Percentiles rank a stretch among this genome's conserved stretches.
Evolutionary conservation across 1,140 invertebrate species (phyloP).

Genomic region (Sesamia nonagrioides): DNA sequence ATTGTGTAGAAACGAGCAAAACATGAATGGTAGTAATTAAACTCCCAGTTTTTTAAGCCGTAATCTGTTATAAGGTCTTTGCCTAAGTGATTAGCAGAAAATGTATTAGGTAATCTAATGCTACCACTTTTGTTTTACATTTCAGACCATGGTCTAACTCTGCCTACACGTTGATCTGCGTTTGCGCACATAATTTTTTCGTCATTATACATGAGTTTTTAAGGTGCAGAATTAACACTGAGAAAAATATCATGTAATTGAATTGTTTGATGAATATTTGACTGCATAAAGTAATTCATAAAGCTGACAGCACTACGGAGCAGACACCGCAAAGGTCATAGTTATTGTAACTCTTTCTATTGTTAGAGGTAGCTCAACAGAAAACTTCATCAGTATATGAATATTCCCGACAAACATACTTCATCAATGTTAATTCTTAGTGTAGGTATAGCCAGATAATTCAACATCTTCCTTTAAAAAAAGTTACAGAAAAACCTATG

Average conservation of each 20-base stretch:
- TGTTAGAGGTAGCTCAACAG: too few relatives aligned
- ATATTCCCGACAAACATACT: not conserved
- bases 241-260: not conserved
- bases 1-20: not conserved
- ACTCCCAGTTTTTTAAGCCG: too few relatives aligned
- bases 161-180: not conserved
- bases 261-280: too few relatives aligned
- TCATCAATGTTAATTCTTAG: not conserved
- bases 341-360: too few relatives aligned
- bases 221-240: not conserved
- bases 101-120: too few relatives aligned
- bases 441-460: not conserved
- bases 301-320: too few relatives aligned
- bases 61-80: too few relatives aligned
- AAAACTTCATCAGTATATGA: too few relatives aligned
- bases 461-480: slow-evolving; percentile 3
- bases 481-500: slow-evolving; percentile 20
- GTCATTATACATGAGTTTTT: not conserved
- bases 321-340: too few relatives aligned
- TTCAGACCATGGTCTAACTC: not conserved
- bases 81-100: too few relatives aligned
- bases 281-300: too few relatives aligned
- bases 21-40: too few relatives aligned
- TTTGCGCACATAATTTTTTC: not conserved
- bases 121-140: not conserved